Conservation (phyloP, 2,113 vertebrate species). For the Elaphurus davidianus region DNA sequence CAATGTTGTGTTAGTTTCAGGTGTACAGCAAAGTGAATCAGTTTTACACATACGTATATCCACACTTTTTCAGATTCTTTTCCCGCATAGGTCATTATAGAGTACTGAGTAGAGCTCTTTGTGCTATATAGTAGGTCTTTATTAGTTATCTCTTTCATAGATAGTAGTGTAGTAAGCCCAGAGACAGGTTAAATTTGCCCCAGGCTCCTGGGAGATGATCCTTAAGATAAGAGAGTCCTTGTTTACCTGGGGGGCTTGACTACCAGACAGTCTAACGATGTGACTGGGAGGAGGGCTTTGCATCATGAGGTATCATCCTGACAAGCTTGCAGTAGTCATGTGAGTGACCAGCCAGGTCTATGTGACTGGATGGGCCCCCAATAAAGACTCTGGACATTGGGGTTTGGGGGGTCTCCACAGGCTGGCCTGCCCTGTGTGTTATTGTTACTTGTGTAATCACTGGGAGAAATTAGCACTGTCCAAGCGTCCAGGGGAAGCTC, state of each 20-base stretch:
- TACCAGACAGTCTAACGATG: not conserved
- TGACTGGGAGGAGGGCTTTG: not conserved
- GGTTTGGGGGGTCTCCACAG: not conserved
- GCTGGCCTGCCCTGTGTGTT: not conserved
- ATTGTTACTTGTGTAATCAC: not conserved
- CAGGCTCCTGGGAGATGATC: not conserved
- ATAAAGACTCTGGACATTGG: fast-evolving
- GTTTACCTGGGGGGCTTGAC: not conserved
- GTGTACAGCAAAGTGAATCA: not conserved
- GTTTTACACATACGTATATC: not conserved
- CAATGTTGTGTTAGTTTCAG: not conserved
- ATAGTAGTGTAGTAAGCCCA: not conserved
- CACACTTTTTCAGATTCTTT: not conserved
- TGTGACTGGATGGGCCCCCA: not conserved
- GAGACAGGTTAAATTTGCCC: not conserved
- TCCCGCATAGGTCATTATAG: not conserved
- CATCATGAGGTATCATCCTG: not conserved
- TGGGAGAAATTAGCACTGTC: not conserved
- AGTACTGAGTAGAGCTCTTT: not conserved
- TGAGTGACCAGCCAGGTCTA: too few species aligned
- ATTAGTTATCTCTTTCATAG: not conserved
- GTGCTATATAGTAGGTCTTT: not conserved
- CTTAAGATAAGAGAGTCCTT: not conserved
- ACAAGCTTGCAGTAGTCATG: not conserved
- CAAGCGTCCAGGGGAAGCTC: not conserved